Evolutionary conservation across 2,888 invertebrate species (phyloP), one percentile per base, ranked within the genome.

Genomic region (Pammene fasciana): DNA sequence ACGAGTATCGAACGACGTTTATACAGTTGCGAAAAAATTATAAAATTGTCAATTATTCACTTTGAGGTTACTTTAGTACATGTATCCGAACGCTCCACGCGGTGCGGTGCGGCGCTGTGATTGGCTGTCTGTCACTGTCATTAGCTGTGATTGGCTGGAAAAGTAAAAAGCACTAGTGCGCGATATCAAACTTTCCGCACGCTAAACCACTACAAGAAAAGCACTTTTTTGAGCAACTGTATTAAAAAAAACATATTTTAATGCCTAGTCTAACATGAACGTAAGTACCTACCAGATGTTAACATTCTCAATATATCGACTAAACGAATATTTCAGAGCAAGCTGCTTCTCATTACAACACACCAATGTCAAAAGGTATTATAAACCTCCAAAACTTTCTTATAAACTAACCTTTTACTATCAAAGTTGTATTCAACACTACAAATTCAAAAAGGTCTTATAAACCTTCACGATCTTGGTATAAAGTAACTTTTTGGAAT

Each of bases 281-380:
- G 26, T 34, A 6, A 34, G 8, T 36, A 50, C 36, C 16, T 16
- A 41, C 61, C 50, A 61, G 48, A 61, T 61, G 48, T 61, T 36
- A 60, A 50, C 61, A 50, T 48, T 38, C 38, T 6, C 36, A 61
- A 61, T 60, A 43, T 45, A 60, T 61, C 61, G 61, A 48, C 61
- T 48, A 38, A 62, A 18, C 52, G 60, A 34, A 52, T 18, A 62
- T 62, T 62, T 62, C 11, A 26, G 50, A 41, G 18, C 41, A 62
- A 52, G 38, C 50, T 41, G 50, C 52, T 41, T 52, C 62, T 62
- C 50, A 62, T 62, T 62, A 62, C 52, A 0, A 10, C 50, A 18
- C 38, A 18, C 50, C 13, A 41, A 18, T 62, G 4, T 0, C 11
- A 54, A 54, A 54, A 34, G 10, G 9, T 8, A 34, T 2, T 34